Evolutionary conservation across 2,888 invertebrate species (phyloP), one percentile per base, ranked within the genome.

Genomic region (Trichopria drosophilae): DNA sequence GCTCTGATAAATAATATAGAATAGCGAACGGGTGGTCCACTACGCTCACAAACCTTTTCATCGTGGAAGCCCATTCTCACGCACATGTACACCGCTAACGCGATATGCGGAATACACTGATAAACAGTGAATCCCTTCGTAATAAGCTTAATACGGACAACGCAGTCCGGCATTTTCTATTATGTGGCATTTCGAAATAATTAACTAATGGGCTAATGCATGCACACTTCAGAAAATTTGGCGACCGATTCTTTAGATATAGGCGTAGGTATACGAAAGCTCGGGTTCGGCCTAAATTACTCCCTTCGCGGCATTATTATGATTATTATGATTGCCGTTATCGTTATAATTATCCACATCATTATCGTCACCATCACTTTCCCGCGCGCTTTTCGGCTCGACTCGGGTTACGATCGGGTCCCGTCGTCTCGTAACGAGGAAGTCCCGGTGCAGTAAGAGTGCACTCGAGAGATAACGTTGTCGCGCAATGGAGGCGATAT

Each of bases 141-240:
- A n/a, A n/a, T 47, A 50, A 50, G 58, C 57, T 61, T 59, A 61
- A 60, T 60, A 49, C 54, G 57, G 60, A 59, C 60, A 60, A 60
- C 61, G 56, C 56, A 57, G 57, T 60, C 57, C 50, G 57, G 53
- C 55, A 57, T 64, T 63, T 64, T 69, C 66, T 65, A 66, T 68
- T 66, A 65, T 66, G 60, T 60, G 44, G 52, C 54, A 59, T 60
- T 62, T 62, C 62, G 61, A 66, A 68, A 72, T 72, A 72, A 71
- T 73, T 72, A 71, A 66, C 67, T 72, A 70, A 73, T 70, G 69
- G 66, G 59, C 63, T 68, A 68, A 69, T 68, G 67, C 66, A 69
- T 66, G 52, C 42, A 50, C 42, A 36, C 57, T 52, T 46, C 52
- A 48, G 51, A 49, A 55, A 51, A 57, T 51, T 51, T 45, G 55